Evolutionary conservation across 2,888 invertebrate genomes (phyloP), one percentile per base, ranked within the genome.

Genomic region (Lepidochitona cinerea): DNA sequence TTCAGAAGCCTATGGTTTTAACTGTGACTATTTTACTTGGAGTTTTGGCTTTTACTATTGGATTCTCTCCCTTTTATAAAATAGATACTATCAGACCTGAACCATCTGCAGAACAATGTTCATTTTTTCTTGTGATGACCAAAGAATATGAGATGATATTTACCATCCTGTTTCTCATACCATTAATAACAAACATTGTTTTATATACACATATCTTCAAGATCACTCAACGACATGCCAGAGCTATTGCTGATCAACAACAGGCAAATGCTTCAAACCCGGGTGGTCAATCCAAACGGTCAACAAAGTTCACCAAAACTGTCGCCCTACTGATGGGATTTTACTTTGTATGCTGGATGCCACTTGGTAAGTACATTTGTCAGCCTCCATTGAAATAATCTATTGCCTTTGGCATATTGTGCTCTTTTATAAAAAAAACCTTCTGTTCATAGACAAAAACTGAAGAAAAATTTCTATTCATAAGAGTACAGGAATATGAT

Each of bases 261-360:
- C 66, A 49, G 35, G 68, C 32, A 18, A n/a, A 9, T 32, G 59
- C 37, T 32, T 53, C 33, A 26, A 26, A 29, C 4, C 32, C 6
- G 7, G 52, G 33, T 12, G 36, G 35, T 1, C 65, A 41, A 29
- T 35, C 12, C 18, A 37, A 76, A 71, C 71, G 74, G 18, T 81
- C 83, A 6, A 81, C 80, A 82, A 77, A 80, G 49, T 79, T 80
- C 32, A 82, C 83, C 12, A 83, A 83, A 70, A 83, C 81, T 23
- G 78, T 83, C 12, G 76, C 77, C 49, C 77, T 79, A 14, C 77
- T 83, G 18, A 75, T 83, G 59, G 83, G 83, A 29, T 70, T 78
- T 9, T 83, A 81, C 41, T 75, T 82, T 59, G 72, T 82, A 37
- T 79, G 81, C 72, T 83, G 83, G 83, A 59, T 79, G 37, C 83